A percentile compares a stretch with the other conserved stretches of the same genome.
phyloP scores from a whole-genome alignment of 1,140 invertebrate species.

The Cyphomyrmex costatus region DNA sequence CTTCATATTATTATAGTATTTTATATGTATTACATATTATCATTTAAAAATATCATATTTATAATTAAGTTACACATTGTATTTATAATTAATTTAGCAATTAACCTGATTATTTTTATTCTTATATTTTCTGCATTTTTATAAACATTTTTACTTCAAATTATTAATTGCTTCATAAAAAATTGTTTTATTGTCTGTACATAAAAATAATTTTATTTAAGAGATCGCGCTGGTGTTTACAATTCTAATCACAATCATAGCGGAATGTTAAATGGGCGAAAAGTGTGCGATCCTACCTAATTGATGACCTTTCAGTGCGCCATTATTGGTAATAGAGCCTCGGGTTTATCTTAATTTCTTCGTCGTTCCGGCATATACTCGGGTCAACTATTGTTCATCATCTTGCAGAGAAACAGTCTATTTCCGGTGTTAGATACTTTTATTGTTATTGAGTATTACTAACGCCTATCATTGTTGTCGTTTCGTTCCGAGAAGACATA shows the following conservation, averaged over 20 bases:
- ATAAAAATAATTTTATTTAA: background rate
- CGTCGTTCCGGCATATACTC: slow-evolving; percentile 73
- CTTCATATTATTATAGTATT: slow-evolving; percentile 15
- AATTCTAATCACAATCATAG: slow-evolving; percentile 73
- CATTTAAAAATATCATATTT: slow-evolving; percentile 4
- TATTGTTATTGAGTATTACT: background rate
- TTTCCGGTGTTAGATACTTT: slow-evolving; percentile 74
- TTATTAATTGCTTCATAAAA: background rate
- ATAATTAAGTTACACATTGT: background rate
- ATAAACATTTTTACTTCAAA: background rate
- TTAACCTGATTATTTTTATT: background rate
- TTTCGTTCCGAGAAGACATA: slow-evolving; percentile 43
- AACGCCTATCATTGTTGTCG: background rate
- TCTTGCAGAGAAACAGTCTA: slow-evolving; percentile 67
- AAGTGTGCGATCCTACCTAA: slow-evolving; percentile 45
- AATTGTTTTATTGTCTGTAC: background rate
- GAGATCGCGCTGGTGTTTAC: slow-evolving; percentile 72
- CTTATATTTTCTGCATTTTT: background rate
- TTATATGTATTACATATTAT: background rate
- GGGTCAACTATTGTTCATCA: slow-evolving; percentile 77
- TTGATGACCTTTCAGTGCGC: slow-evolving; percentile 66
- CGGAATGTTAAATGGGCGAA: slow-evolving; percentile 50
- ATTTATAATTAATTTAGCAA: background rate
- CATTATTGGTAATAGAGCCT: slow-evolving; percentile 60
- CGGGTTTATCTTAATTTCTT: slow-evolving; percentile 49